Base-by-base conservation (phyloP, 2,888 invertebrate genomes). In the Papilio gigon region DNA sequence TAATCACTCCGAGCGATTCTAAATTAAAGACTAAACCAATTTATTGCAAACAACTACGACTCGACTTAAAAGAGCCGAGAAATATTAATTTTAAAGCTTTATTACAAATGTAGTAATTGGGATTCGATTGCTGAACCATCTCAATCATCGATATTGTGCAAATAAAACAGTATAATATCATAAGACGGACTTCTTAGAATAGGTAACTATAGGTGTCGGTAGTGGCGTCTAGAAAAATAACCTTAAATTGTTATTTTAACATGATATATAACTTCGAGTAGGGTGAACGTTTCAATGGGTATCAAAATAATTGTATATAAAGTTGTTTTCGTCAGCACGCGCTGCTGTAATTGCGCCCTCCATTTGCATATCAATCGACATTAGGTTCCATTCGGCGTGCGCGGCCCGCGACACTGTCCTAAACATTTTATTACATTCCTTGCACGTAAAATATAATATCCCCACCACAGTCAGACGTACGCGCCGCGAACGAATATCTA, bases 391-490 rank as follows among this genome's bases (percentile, higher is more conserved):
- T 72, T 70, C 62, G 68, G 60, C 75, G 75, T 71, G 73, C 71
- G 71, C 73, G 75, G 70, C 74, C 70, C 72, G 73, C 66, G 72
- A 70, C 79, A 81, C 80, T 84, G 85, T 81, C 84, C 89, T 91
- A 89, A 88, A 86, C 89, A 88, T 90, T 90, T 90, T 90, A 90
- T 89, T 88, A 88, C 88, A 91, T 91, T 91, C 91, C 80, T 82
- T 85, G 86, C 91, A 91, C 91, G 91, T 92, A 92, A 90, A 90
- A 91, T 90, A 91, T 92, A 92, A 91, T 92, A 90, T 90, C 89
- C 86, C 87, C 84, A 86, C 90, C 90, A 84, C 87, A 89, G 87
- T 86, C 86, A 82, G 84, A 84, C 81, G 87, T 89, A 90, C 89
- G 87, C 89, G 87, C 82, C 83, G 85, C 86, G 88, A 88, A 84